Evolutionary conservation across 2,888 invertebrate genomes (phyloP).

Genomic region (Lampropteryx suffumata): DNA sequence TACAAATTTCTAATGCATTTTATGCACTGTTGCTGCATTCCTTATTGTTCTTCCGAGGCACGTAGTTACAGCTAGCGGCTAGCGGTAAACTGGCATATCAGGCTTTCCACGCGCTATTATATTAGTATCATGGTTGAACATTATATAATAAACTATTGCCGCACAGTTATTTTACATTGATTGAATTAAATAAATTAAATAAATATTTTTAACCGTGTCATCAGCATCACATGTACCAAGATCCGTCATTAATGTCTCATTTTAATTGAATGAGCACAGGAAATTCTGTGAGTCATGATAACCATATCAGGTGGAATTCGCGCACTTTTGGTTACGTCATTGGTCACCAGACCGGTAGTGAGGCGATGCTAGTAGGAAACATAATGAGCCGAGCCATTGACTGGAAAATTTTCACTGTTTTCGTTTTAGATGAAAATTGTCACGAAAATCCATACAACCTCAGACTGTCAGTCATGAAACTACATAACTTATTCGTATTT

Average conservation of each 20-base stretch:
- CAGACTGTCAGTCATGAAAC: too few species aligned
- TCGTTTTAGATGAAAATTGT: not conserved
- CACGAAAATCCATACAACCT: too few species aligned
- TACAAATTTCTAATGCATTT: constrained; percentile 42
- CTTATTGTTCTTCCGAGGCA: constrained; percentile 48
- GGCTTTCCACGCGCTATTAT: constrained; percentile 3
- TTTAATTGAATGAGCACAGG: constrained; percentile 48
- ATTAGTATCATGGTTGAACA: too few species aligned
- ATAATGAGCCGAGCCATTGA: constrained; percentile 26
- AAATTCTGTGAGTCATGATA: constrained; percentile 67
- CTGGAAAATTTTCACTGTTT: not conserved
- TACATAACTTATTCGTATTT: constrained; percentile 1
- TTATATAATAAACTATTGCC: too few species aligned
- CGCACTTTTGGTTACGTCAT: constrained; percentile 74
- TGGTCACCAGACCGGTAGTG: constrained; percentile 52
- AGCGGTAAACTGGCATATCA: constrained; percentile 38
- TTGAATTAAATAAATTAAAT: too few species aligned
- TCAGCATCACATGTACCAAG: constrained; percentile 11
- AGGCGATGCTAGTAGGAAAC: constrained; percentile 37
- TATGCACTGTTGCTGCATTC: constrained; percentile 52
- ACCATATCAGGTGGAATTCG: constrained; percentile 62
- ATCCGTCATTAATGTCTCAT: constrained; percentile 23
- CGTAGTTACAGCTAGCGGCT: constrained; percentile 34
- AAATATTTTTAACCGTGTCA: not conserved
- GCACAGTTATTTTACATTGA: not conserved